Base-by-base conservation (phyloP, 2,888 invertebrate species). In the Phaedon cochleariae region DNA sequence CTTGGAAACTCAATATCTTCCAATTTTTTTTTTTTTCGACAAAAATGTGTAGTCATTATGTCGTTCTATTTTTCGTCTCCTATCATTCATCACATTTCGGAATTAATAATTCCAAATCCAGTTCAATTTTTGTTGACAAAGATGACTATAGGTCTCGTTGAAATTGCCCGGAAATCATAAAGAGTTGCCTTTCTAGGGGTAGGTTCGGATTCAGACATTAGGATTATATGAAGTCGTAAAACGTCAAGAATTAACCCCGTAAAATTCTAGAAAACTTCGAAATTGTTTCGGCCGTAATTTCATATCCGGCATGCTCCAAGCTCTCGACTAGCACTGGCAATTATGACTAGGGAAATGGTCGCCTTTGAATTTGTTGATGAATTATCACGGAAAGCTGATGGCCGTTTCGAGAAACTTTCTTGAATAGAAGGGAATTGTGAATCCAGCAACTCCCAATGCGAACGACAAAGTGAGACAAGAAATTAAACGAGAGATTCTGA, bases 211-310 rank as follows among this genome's bases (percentile, higher is more conserved):
- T 73, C 59, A 60, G 60, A 70, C 68, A 63, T 72, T n/a, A 66
- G 71, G 72, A 71, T 73, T 74, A 73, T 69, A 74, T 73, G 68
- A 65, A 61, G 68, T 67, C 73, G 67, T 73, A 67, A 71, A 71
- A 68, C 52, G 63, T 67, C 55, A 61, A 48, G 59, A 65, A 67
- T 65, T 67, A 65, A 67, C 61, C 53, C 65, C 65, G 69, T 70
- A 70, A 74, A 74, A 72, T 68, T 64, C 65, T 65, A 63, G 55
- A 70, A 74, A 74, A 73, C 63, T 68, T 67, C 59, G 41, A 64
- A 70, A 70, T 67, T 70, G 69, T 64, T 67, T 68, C 52, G 69
- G 64, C 64, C 70, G 68, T 69, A 67, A 67, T 62, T 64, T 64
- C 63, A 68, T 64, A 64, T 68, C 57, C 61, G 57, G 51, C 46